Evolutionary conservation across 1,140 invertebrate genomes (phyloP), one percentile per base, ranked within the genome.

Genomic region (Drosophila hydei): DNA sequence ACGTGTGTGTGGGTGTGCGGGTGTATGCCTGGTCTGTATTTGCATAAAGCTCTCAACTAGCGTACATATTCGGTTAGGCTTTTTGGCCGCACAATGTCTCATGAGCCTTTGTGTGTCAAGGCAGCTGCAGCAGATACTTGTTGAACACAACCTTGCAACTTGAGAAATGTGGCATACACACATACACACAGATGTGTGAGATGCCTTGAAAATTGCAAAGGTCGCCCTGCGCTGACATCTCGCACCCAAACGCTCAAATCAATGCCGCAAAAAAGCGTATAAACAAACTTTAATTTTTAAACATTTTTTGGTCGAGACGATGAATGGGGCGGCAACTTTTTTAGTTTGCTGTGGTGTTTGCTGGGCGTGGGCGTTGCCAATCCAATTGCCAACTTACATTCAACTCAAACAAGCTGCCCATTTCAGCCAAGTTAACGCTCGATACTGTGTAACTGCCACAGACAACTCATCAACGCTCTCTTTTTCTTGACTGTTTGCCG

Each of bases 51-150:
- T 77, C 74, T 70, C 63, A 75, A 59, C 77, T 87, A 77, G 69
- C 84, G 72, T 77, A 74, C 76, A 75, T 87, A 85, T 87, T 80
- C 81, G 81, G 81, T 80, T 80, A 85, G 81, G 81, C 81, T 72
- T 87, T 81, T 77, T 63, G 69, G 59, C 75, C 70, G 74, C 80
- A 77, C 77, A 77, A 58, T 71, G 83, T 48, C 69, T 87, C 74
- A 43, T 67, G 77, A 50, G 61, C 72, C 62, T 81, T 81, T 85
- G 70, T 81, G 83, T 85, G 81, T 85, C 81, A 87, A 87, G 81
- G 81, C 67, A 80, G 40, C 58, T 75, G 74, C 83, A 68, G 60
- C 56, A 65, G 80, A 74, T 74, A 87, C 81, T 87, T 87, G 81
- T 87, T 87, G 81, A 87, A 64, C 81, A 27, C 58, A 76, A 52